Percentiles rank a stretch among this genome's conserved stretches.
These are phyloP conservation scores for Malacoraja senta DNA, from an alignment of 2,797 vertebrate species.

Conservation along the genomic window DNA sequence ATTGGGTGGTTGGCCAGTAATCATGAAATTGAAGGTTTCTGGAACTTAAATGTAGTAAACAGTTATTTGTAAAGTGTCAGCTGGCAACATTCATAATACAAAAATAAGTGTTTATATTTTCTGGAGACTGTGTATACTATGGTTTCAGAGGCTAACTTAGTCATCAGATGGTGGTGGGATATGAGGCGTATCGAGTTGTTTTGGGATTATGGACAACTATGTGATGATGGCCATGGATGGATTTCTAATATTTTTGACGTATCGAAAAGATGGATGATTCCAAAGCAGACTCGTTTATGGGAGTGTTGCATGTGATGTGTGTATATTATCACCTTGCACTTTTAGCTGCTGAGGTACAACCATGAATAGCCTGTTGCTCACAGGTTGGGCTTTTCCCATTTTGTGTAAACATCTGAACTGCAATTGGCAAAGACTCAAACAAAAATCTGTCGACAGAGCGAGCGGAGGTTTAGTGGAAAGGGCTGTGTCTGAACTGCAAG, in stretches of 20 bases:
- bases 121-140: background rate
- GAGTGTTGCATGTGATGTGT: background rate
- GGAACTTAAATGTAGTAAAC: background rate
- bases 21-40: background rate
- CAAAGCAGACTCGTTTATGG: background rate
- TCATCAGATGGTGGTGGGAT: background rate
- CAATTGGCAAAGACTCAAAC: background rate
- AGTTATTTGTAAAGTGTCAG: background rate
- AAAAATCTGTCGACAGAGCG: background rate
- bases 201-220: no score
- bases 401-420: background rate
- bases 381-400: background rate
- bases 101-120: background rate
- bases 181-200: background rate
- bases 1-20: background rate
- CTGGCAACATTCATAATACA: background rate
- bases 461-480: conserved; percentile 4
- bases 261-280: background rate
- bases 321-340: background rate
- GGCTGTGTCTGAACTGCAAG: background rate
- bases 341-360: background rate
- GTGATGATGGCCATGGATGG: background rate
- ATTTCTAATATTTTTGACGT: background rate
- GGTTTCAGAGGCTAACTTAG: background rate
- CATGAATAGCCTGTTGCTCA: background rate